A percentile compares a stretch with the other conserved stretches of the same genome.
These are phyloP conservation scores for Harmothoe impar DNA, from an alignment of 2,888 invertebrate species.

Conservation along the genomic window DNA sequence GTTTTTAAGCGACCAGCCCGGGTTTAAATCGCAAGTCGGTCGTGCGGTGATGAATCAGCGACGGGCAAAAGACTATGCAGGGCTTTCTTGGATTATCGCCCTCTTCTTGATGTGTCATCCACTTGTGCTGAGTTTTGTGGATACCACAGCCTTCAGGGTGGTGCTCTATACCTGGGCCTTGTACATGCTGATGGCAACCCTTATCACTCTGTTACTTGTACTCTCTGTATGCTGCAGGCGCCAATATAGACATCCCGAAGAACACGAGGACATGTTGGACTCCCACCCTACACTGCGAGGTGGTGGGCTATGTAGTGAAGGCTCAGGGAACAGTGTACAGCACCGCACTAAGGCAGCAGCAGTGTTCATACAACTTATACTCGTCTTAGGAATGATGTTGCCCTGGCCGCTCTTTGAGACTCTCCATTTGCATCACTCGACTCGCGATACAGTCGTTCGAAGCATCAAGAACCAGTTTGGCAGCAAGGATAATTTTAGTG, in stretches of 20 bases:
- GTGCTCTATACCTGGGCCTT: conserved; percentile 60
- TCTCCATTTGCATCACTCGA: not conserved
- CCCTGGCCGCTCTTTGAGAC: conserved; percentile 57
- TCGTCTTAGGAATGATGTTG: conserved; percentile 1
- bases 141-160: conserved; percentile 53
- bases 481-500: not conserved
- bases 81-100: conserved; percentile 58
- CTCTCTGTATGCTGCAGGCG: conserved; percentile 38
- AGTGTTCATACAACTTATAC: not conserved
- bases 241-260: not conserved
- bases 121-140: conserved; percentile 54
- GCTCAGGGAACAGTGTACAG: not conserved
- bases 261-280: conserved; percentile 48
- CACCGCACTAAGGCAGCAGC: conserved; percentile 39
- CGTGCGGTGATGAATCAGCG: conserved; percentile 13
- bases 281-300: not conserved
- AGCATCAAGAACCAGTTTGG: not conserved
- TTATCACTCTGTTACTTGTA: not conserved
- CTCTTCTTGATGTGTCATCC: conserved; percentile 64
- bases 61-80: conserved; percentile 49
- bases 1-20: conserved; percentile 35
- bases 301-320: not conserved
- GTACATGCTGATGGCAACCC: conserved; percentile 8
- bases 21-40: conserved; percentile 12
- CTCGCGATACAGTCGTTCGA: not conserved